These are phyloP conservation scores for Mongoloraphidia duomilia DNA, from an alignment of 2,888 invertebrate genomes.

Conservation along the genomic window DNA sequence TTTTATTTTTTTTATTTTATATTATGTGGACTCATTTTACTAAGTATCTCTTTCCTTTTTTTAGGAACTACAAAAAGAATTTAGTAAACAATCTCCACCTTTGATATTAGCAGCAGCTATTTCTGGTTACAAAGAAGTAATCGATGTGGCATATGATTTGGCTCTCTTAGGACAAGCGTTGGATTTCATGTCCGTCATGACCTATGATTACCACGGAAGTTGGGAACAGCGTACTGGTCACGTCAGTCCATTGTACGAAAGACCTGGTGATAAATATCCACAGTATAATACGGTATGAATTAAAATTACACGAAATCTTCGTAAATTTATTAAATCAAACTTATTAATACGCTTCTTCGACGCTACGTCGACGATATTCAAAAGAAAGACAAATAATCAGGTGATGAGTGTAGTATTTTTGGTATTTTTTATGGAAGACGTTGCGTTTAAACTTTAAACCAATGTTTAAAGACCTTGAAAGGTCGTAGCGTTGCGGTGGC, in stretches of 20 bases:
- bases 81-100: slow-evolving; percentile 44
- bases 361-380: too few species aligned
- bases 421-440: too few species aligned
- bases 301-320: too few species aligned
- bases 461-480: too few species aligned
- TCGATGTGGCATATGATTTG: slow-evolving; percentile 73
- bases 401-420: too few species aligned
- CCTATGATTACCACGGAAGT: slow-evolving; percentile 80
- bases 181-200: slow-evolving; percentile 75
- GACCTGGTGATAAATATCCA: slow-evolving; percentile 49
- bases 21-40: too few species aligned
- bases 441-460: too few species aligned
- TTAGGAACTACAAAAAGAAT: slow-evolving; percentile 49
- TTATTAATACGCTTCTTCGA: too few species aligned
- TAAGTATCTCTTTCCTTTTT: slow-evolving; percentile 6
- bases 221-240: slow-evolving; percentile 73
- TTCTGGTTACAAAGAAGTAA: slow-evolving; percentile 83
- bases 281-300: slow-evolving; percentile 62
- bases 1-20: not conserved
- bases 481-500: too few species aligned
- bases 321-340: too few species aligned
- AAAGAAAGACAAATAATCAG: too few species aligned
- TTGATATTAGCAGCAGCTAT: slow-evolving; percentile 67
- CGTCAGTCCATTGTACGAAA: slow-evolving; percentile 59
- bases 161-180: slow-evolving; percentile 49